Conservation (phyloP, 1,140 invertebrate genomes). For the Drosophila nebulosa region DNA sequence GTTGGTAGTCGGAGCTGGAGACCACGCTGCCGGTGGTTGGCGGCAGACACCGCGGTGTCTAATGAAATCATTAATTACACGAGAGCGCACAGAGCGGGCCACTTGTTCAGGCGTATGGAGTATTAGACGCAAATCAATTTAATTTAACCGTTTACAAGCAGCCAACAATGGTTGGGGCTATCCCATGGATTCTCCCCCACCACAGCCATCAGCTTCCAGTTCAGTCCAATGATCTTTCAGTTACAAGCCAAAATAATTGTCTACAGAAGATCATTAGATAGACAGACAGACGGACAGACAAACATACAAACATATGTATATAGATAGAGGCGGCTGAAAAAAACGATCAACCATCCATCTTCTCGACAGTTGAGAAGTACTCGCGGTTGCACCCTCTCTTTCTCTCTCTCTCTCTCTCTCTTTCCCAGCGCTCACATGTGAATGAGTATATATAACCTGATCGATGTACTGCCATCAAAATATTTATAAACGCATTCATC, state of each 20-base stretch:
- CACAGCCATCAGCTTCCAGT: slow-evolving; percentile 16
- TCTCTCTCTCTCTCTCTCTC: too few species aligned
- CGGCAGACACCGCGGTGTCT: slow-evolving; percentile 61
- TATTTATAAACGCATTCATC: slow-evolving; percentile 78
- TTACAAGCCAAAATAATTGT: slow-evolving; percentile 56
- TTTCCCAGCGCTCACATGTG: too few species aligned
- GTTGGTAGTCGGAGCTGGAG: neutral
- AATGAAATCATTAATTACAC: slow-evolving; percentile 78
- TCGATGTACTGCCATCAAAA: slow-evolving; percentile 67
- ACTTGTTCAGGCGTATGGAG: slow-evolving; percentile 60
- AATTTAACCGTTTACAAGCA: slow-evolving; percentile 78
- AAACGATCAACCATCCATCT: slow-evolving; percentile 38
- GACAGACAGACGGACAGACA: neutral
- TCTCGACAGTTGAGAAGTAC: slow-evolving; percentile 14
- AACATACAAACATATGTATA: neutral
- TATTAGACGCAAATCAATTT: slow-evolving; percentile 79
- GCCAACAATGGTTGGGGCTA: slow-evolving; percentile 54
- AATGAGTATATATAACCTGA: slow-evolving; percentile 24
- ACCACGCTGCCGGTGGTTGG: slow-evolving; percentile 47
- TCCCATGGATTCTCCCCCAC: slow-evolving; percentile 9
- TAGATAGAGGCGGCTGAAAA: neutral
- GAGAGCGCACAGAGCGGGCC: slow-evolving; percentile 49
- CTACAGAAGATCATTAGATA: slow-evolving; percentile 67
- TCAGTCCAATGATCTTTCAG: slow-evolving; percentile 38
- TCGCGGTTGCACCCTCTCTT: too few species aligned